phyloP scores from a whole-genome alignment of 2,888 invertebrate genomes.

The Lathronympha strigana region DNA sequence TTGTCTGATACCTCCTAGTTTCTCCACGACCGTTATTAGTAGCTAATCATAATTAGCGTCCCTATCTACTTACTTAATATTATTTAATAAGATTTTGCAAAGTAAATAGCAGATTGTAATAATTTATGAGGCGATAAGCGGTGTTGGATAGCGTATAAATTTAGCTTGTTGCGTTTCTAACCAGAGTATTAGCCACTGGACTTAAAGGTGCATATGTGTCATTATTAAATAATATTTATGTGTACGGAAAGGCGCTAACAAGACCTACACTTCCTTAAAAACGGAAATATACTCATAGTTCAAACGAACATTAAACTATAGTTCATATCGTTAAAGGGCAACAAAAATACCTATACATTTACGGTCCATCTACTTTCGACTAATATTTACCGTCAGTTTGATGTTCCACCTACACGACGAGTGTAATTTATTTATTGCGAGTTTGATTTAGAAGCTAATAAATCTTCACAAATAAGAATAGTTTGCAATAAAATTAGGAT shows the following conservation, averaged over 20 bases:
- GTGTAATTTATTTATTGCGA: slow-evolving; percentile 26
- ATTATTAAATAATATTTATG: slow-evolving; percentile 8
- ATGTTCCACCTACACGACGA: slow-evolving; percentile 28
- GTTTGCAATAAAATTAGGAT: slow-evolving; percentile 20
- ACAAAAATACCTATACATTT: slow-evolving; percentile 5
- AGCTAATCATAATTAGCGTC: slow-evolving; percentile 52
- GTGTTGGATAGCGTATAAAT: slow-evolving; percentile 31
- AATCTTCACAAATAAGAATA: slow-evolving; percentile 27
- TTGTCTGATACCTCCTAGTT: slow-evolving; percentile 54
- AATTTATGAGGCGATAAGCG: slow-evolving; percentile 36
- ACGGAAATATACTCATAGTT: background rate
- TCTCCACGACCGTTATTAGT: slow-evolving; percentile 54
- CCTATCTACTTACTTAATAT: slow-evolving; percentile 40
- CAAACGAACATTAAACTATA: background rate
- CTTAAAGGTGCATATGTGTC: background rate
- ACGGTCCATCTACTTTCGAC: slow-evolving; percentile 13
- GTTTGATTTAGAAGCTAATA: slow-evolving; percentile 31
- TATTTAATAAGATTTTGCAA: slow-evolving; percentile 38
- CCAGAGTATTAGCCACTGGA: slow-evolving; percentile 17
- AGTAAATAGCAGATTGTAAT: slow-evolving; percentile 31
- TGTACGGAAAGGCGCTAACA: background rate
- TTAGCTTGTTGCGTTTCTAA: slow-evolving; percentile 35
- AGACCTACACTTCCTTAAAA: background rate
- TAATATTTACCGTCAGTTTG: slow-evolving; percentile 24
- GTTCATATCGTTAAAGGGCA: background rate